Conservation (phyloP, 1,140 invertebrate species). For the Thaumatotibia leucotreta region DNA sequence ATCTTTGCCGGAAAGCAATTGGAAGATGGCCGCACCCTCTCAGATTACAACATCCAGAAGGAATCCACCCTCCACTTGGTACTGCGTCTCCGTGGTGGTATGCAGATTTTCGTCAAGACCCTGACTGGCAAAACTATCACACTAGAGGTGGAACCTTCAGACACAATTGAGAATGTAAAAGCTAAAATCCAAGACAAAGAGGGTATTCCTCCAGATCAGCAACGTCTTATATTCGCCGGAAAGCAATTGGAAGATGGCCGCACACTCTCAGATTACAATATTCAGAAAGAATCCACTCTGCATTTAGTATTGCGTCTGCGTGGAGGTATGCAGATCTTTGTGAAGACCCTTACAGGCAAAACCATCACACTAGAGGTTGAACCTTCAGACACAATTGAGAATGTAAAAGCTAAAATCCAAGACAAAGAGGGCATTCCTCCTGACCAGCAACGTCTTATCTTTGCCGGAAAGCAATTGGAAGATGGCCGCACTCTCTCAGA, state of each 20-base stretch:
- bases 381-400: slow-evolving; percentile 85
- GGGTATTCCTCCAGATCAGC: slow-evolving; percentile 86
- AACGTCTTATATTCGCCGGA: slow-evolving; percentile 84
- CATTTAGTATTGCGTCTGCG: slow-evolving; percentile 41
- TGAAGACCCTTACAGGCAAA: slow-evolving; percentile 85
- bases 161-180: slow-evolving; percentile 81
- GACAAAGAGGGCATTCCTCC: slow-evolving; percentile 81
- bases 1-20: too few species aligned
- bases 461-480: slow-evolving; percentile 84
- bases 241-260: slow-evolving; percentile 88
- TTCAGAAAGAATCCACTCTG: slow-evolving; percentile 84
- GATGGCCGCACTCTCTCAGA: slow-evolving; percentile 78
- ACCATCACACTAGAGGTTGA: slow-evolving; percentile 87
- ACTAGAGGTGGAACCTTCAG: slow-evolving; percentile 83
- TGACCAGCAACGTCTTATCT: slow-evolving; percentile 81
- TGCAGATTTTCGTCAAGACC: slow-evolving; percentile 74
- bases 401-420: slow-evolving; percentile 85
- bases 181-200: slow-evolving; percentile 86
- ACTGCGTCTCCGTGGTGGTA: too few species aligned
- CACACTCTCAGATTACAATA: slow-evolving; percentile 85
- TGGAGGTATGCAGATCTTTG: slow-evolving; percentile 91
- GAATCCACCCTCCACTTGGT: too few species aligned
- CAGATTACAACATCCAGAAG: too few species aligned
- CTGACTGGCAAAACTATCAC: slow-evolving; percentile 78
- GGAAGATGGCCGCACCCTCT: too few species aligned